These are phyloP conservation scores for Takifugu rubripes DNA, from an alignment of 2,797 vertebrate species.

Conservation along the genomic window DNA sequence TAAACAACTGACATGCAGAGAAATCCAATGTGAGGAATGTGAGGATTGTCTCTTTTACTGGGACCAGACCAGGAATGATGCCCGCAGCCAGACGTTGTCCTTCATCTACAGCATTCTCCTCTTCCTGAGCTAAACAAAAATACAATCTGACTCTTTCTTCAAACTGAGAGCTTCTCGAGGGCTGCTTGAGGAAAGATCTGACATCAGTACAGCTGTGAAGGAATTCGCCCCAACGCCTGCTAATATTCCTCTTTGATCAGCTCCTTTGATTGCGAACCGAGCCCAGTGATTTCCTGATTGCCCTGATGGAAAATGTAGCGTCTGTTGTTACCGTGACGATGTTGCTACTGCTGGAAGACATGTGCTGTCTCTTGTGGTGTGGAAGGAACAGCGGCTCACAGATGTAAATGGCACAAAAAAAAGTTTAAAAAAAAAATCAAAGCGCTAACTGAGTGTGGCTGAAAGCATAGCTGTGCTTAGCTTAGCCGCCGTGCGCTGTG, in stretches of 20 bases:
- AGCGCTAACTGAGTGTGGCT: constrained; percentile 6
- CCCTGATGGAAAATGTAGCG: background rate
- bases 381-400: background rate
- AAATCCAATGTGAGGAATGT: constrained; percentile 3
- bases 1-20: constrained; percentile 21
- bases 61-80: too few relatives aligned
- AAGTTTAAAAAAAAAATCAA: background rate
- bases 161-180: too few relatives aligned
- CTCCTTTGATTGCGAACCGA: constrained; percentile 14
- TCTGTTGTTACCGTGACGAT: too few relatives aligned
- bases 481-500: constrained; percentile 5
- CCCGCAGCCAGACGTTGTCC: too few relatives aligned
- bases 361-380: background rate
- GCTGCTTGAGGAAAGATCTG: too few relatives aligned
- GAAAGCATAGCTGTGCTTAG: constrained; percentile 15
- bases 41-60: background rate
- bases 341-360: too few relatives aligned
- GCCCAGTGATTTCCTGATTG: constrained; percentile 12
- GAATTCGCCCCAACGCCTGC: background rate
- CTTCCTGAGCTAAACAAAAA: too few relatives aligned
- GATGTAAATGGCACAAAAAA: constrained; percentile 4
- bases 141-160: too few relatives aligned
- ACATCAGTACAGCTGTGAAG: too few relatives aligned
- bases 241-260: constrained; percentile 11
- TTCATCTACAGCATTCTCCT: too few relatives aligned